Evolutionary conservation across 2,797 vertebrate genomes (phyloP).

Genomic region (Psittacula echo): DNA sequence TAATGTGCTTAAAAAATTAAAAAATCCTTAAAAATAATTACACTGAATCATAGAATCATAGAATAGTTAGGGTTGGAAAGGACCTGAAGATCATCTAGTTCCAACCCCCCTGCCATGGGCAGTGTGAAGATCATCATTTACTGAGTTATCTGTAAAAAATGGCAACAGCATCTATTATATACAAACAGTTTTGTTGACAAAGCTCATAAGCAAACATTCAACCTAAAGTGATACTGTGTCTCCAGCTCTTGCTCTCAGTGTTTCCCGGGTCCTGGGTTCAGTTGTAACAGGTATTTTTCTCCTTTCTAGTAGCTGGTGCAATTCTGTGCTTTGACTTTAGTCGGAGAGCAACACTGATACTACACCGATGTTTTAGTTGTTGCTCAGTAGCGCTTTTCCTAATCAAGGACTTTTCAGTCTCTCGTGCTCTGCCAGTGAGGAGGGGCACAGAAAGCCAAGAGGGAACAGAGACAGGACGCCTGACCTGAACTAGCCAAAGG

Average conservation of each 20-base stretch:
- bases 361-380: not conserved
- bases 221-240: not conserved
- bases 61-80: not conserved
- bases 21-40: not conserved
- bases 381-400: not conserved
- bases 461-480: not conserved
- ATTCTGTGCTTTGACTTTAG: not conserved
- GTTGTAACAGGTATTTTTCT: not conserved
- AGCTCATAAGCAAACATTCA: not conserved
- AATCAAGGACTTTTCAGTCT: not conserved
- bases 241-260: not conserved
- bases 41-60: not conserved
- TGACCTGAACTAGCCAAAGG: not conserved
- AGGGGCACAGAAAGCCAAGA: not conserved
- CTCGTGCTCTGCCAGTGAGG: not conserved
- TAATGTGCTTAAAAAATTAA: not conserved
- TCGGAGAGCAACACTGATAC: not conserved
- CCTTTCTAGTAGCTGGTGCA: not conserved
- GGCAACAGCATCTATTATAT: rapidly evolving
- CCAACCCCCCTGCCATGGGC: not conserved
- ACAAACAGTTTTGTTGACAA: not conserved
- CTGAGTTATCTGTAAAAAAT: no score
- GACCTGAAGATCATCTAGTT: not conserved
- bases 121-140: not conserved
- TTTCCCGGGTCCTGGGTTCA: not conserved